phyloP scores from a whole-genome alignment of 1,140 invertebrate species.

The Bombus vancouverensis region DNA sequence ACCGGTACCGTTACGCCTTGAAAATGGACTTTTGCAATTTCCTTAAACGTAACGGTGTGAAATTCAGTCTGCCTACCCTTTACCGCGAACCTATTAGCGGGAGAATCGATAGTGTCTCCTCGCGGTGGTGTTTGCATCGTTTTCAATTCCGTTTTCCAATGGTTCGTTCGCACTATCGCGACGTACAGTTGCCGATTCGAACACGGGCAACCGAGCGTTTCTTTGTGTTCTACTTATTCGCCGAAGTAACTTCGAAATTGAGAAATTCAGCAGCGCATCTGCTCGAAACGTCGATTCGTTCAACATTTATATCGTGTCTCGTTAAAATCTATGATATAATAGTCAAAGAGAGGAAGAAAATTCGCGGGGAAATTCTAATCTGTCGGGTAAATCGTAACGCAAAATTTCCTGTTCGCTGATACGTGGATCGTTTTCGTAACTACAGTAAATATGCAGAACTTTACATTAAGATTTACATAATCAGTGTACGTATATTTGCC shows the following conservation, averaged over 20 bases:
- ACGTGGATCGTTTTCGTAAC: constrained; percentile 42
- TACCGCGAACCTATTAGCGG: constrained; percentile 15
- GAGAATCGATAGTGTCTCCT: constrained; percentile 19
- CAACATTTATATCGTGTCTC: not conserved
- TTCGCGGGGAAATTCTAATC: not conserved
- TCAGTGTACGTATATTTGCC: constrained; percentile 43
- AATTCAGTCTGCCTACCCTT: not conserved
- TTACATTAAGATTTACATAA: constrained; percentile 52
- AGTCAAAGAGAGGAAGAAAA: not conserved
- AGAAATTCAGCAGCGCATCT: not conserved
- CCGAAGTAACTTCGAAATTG: not conserved
- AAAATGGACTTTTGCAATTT: constrained; percentile 42
- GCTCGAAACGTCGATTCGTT: not conserved
- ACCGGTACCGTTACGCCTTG: constrained; percentile 19
- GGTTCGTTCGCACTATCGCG: not conserved
- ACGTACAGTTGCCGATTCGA: not conserved
- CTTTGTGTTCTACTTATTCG: not conserved
- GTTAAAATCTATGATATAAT: not conserved
- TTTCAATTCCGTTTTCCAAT: constrained; percentile 1
- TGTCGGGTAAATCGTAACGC: not conserved
- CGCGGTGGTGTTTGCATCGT: not conserved
- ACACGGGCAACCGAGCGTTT: not conserved
- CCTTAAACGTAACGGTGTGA: constrained; percentile 8
- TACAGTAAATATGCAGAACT: constrained; percentile 42
- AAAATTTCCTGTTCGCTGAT: constrained; percentile 24